Conservation (phyloP, 2,888 invertebrate species). For the Atethmia centrago region DNA sequence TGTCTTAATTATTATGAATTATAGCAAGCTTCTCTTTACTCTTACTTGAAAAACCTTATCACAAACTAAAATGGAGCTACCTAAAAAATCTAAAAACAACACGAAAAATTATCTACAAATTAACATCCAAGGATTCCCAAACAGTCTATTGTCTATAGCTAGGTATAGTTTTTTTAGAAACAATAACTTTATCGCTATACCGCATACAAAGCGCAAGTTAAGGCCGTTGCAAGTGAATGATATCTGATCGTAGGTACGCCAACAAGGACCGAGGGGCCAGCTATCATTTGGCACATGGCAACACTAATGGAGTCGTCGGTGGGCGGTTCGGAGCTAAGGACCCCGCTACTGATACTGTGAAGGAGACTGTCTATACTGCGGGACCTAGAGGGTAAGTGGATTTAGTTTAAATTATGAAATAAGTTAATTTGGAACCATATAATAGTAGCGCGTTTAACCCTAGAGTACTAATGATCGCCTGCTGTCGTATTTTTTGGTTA, state of each 20-base stretch:
- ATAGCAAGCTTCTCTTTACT: not conserved
- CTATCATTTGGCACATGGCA: slow-evolving; percentile 93
- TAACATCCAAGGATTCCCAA: slow-evolving; percentile 45
- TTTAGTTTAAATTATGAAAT: not conserved
- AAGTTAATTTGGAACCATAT: not conserved
- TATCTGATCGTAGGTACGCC: slow-evolving; percentile 84
- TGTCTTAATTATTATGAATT: not conserved
- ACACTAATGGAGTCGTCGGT: slow-evolving; percentile 92
- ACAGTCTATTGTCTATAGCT: slow-evolving; percentile 54
- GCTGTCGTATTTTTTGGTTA: too few species aligned
- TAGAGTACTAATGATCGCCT: too few species aligned
- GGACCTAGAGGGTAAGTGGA: slow-evolving; percentile 92
- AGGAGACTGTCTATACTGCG: slow-evolving; percentile 94
- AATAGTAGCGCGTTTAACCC: too few species aligned
- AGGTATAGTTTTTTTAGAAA: slow-evolving; percentile 51
- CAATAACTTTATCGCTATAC: slow-evolving; percentile 40
- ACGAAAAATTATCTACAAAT: slow-evolving; percentile 46
- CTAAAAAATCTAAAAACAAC: slow-evolving; percentile 6
- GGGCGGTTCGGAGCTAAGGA: slow-evolving; percentile 94
- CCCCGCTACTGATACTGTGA: slow-evolving; percentile 92
- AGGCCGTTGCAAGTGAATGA: slow-evolving; percentile 59
- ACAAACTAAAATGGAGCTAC: too few species aligned
- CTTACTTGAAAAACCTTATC: not conserved
- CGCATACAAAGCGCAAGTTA: slow-evolving; percentile 45
- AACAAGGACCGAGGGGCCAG: slow-evolving; percentile 93